These are phyloP conservation scores for Balaeniceps rex DNA, from an alignment of 2,113 vertebrate species.

Conservation along the genomic window DNA sequence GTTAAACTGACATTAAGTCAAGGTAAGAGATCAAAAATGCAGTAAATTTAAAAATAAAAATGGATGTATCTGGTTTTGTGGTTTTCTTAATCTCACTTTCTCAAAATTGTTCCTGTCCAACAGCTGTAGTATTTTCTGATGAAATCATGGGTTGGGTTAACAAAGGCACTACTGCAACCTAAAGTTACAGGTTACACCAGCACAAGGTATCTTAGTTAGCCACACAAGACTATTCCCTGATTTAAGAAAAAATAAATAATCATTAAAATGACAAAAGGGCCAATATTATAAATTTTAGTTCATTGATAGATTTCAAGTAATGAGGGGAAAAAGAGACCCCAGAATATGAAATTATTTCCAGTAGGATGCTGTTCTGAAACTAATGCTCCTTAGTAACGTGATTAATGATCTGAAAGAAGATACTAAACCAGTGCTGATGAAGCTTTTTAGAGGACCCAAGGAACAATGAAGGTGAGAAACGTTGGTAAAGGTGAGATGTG, in stretches of 20 bases:
- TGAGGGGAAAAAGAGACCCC: neutral
- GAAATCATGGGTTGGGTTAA: neutral
- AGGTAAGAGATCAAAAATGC: neutral
- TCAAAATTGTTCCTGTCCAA: neutral
- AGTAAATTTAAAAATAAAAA: neutral
- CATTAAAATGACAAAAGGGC: neutral
- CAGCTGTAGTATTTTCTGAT: neutral
- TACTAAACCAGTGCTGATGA: neutral
- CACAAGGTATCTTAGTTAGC: neutral
- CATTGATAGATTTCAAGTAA: neutral
- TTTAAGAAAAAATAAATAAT: neutral
- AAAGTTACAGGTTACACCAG: neutral
- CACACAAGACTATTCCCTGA: neutral
- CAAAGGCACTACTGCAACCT: neutral
- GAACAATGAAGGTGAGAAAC: conserved; percentile 12
- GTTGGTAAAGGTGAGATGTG: neutral
- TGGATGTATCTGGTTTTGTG: neutral
- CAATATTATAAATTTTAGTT: neutral
- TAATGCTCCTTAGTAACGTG: neutral
- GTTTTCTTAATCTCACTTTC: neutral
- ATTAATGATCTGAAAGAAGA: conserved; percentile 29
- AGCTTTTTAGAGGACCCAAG: neutral
- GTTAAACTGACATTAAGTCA: neutral
- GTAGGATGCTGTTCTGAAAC: neutral
- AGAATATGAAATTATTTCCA: neutral